These are phyloP conservation scores for Paramormyrops hopkinsi DNA, from an alignment of 2,797 vertebrate species.

Conservation along the genomic window DNA sequence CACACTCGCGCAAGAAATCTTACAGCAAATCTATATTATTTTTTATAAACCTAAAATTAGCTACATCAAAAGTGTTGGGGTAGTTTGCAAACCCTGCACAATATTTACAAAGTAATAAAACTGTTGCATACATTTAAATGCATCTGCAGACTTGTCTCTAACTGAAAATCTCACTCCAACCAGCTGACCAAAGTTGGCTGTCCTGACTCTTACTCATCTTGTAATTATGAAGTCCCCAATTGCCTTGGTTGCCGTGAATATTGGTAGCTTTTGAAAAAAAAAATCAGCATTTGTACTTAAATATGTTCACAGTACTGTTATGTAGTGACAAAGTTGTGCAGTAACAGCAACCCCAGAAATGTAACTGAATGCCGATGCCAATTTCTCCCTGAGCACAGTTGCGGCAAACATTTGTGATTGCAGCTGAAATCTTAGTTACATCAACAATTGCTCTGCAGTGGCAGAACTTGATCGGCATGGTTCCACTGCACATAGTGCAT, in stretches of 20 bases:
- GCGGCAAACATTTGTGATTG: not conserved
- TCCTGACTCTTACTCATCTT: not conserved
- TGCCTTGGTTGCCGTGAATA: not conserved
- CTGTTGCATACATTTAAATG: not conserved
- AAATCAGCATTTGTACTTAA: not conserved
- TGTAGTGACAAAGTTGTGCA: not conserved
- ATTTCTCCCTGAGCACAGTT: not conserved
- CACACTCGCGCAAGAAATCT: not conserved
- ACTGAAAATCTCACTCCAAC: not conserved
- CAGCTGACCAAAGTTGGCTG: not conserved
- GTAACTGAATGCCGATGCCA: not conserved
- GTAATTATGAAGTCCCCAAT: not conserved
- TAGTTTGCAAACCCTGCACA: not conserved
- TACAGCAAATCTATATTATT: not conserved
- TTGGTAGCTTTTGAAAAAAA: not conserved
- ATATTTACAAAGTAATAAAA: not conserved
- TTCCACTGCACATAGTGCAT: not conserved
- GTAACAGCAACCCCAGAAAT: not conserved
- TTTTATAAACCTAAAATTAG: not conserved
- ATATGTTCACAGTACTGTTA: not conserved
- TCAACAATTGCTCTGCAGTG: not conserved
- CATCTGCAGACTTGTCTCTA: not conserved
- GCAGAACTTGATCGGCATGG: conserved; percentile 24
- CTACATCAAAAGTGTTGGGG: not conserved
- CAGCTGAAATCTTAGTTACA: not conserved